Percentiles rank a stretch among this genome's conserved stretches.
phyloP scores from a whole-genome alignment of 2,888 invertebrate genomes.

The Megaustenia siamemsis region DNA sequence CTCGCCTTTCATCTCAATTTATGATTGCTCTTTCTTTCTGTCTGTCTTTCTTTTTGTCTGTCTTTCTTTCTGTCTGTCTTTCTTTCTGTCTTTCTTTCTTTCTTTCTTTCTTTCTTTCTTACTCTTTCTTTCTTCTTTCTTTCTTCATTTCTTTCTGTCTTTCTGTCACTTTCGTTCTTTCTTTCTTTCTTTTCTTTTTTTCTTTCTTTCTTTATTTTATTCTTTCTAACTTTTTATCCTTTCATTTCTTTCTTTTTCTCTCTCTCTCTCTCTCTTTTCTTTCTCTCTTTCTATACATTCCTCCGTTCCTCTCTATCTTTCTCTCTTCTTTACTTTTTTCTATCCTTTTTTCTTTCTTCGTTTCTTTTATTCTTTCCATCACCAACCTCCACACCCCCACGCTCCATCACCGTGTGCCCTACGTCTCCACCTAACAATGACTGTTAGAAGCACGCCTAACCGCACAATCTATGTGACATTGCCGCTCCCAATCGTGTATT shows the following conservation, averaged over 20 bases:
- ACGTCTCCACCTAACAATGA: no score
- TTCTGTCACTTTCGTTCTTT: neutral
- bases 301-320: neutral
- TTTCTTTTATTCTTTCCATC: neutral
- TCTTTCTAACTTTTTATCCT: neutral
- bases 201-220: conserved; percentile 1
- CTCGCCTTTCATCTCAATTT: neutral
- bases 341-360: neutral
- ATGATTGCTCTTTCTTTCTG: neutral
- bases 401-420: neutral
- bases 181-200: neutral
- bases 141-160: neutral
- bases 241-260: neutral
- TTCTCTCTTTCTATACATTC: neutral
- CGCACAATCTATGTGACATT: no score
- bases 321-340: neutral
- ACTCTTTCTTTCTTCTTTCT: neutral
- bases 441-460: no score
- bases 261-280: neutral
- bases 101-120: neutral
- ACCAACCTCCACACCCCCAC: neutral
- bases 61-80: neutral
- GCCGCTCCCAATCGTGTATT: no score
- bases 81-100: neutral
- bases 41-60: conserved; percentile 2